Conservation (phyloP, 2,113 vertebrate genomes). For the Gopherus flavomarginatus region DNA sequence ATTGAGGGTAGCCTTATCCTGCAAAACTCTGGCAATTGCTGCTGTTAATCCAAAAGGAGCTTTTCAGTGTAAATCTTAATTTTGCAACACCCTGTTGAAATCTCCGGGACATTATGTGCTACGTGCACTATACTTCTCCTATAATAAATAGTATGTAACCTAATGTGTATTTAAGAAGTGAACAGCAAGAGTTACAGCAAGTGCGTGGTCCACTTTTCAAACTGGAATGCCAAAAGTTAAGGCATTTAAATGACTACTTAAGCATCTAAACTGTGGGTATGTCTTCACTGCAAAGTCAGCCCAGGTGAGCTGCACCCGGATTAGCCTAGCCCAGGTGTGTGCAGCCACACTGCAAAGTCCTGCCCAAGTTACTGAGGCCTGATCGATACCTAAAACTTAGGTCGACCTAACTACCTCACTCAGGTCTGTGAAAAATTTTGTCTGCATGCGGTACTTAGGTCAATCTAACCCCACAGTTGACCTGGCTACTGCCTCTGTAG, state of each 20-base stretch:
- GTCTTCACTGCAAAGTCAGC: neutral
- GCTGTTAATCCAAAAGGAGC: neutral
- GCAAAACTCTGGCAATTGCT: neutral
- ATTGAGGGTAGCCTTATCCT: rapidly evolving
- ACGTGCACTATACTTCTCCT: neutral
- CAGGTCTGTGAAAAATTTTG: too few relatives aligned
- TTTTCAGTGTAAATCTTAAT: neutral
- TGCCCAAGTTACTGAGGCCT: neutral
- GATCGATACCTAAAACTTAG: neutral
- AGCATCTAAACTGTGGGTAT: neutral
- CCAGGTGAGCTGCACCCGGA: neutral
- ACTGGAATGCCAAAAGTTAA: neutral
- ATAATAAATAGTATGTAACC: neutral
- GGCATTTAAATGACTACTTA: neutral
- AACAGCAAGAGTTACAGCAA: neutral
- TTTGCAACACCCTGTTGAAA: slow-evolving; percentile 12
- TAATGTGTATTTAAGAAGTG: neutral
- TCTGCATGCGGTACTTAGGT: too few relatives aligned
- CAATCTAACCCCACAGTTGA: too few relatives aligned
- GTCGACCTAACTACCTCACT: too few relatives aligned
- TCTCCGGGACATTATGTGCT: neutral
- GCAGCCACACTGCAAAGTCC: neutral
- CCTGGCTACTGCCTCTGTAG: too few relatives aligned
- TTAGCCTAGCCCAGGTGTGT: neutral
- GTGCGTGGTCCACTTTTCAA: neutral